Evolutionary conservation across 2,888 invertebrate species (phyloP).

Genomic region (Phragmatobia fuliginosa): DNA sequence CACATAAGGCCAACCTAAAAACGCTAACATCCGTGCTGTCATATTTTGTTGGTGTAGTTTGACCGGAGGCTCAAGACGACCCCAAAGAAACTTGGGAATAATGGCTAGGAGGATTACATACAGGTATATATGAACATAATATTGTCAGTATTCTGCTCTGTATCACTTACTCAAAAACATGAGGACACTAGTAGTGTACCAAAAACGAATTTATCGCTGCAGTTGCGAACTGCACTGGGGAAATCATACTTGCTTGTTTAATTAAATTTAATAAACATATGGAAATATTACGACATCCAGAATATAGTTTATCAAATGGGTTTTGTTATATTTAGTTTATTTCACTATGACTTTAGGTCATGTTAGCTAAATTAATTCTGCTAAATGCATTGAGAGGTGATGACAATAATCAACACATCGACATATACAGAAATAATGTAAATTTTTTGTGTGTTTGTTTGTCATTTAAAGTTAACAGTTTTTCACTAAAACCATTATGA

Average conservation of each 20-base stretch:
- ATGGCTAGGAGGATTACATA: too few species aligned
- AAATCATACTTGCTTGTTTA: constrained; percentile 10
- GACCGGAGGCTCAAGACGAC: too few species aligned
- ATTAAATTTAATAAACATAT: constrained; percentile 8
- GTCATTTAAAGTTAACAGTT: too few species aligned
- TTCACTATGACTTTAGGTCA: background rate
- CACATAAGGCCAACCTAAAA: too few species aligned
- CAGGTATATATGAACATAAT: background rate
- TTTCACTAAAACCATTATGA: too few species aligned
- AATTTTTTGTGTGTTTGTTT: too few species aligned
- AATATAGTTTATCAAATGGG: background rate
- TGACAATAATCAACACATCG: background rate
- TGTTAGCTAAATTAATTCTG: background rate
- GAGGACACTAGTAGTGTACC: background rate
- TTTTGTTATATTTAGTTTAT: too few species aligned
- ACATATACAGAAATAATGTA: too few species aligned
- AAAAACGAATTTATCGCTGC: background rate
- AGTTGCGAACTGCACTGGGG: constrained; percentile 6
- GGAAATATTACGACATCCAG: background rate
- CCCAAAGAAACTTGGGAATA: too few species aligned
- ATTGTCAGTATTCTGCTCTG: background rate
- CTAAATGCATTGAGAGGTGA: background rate
- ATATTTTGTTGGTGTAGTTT: too few species aligned
- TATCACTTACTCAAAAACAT: background rate
- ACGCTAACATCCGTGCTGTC: too few species aligned